Evolutionary conservation across 1,140 invertebrate genomes (phyloP).

Genomic region (Calliphora vicina): DNA sequence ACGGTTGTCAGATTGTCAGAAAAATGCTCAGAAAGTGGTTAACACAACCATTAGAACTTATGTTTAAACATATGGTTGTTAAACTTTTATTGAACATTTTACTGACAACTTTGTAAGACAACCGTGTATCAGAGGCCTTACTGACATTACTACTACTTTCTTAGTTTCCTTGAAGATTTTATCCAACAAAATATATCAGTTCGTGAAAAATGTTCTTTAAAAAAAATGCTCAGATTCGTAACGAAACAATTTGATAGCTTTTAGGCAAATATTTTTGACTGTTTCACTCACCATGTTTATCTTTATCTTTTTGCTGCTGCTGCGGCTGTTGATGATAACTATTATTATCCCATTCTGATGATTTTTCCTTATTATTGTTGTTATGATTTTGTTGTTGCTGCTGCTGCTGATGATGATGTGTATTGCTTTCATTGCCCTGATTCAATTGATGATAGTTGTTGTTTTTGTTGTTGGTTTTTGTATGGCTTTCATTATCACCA

Average conservation of each 20-base stretch:
- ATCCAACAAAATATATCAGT: too few species aligned
- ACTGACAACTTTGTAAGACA: too few species aligned
- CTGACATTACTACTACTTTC: too few species aligned
- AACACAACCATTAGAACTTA: too few species aligned
- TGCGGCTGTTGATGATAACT: constrained; percentile 36
- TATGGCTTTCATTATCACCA: constrained; percentile 26
- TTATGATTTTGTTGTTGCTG: constrained; percentile 14
- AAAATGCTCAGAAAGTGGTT: too few species aligned
- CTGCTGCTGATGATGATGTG: background rate
- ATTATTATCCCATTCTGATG: constrained; percentile 40
- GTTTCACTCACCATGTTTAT: constrained; percentile 15
- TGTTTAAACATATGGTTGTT: too few species aligned
- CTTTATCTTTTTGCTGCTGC: constrained; percentile 37
- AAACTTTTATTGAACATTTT: too few species aligned
- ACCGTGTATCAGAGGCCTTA: too few species aligned
- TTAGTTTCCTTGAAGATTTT: too few species aligned
- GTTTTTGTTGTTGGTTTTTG: constrained; percentile 43
- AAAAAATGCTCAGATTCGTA: too few species aligned
- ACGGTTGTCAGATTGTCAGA: too few species aligned
- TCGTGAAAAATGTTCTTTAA: too few species aligned
- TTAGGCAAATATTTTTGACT: background rate
- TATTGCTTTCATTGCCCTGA: constrained; percentile 43
- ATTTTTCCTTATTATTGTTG: constrained; percentile 42
- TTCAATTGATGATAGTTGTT: constrained; percentile 47
- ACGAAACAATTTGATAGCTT: background rate